Evolutionary conservation across 2,888 invertebrate species (phyloP), one percentile per base, ranked within the genome.

Genomic region (Andrena chrysosceles): DNA sequence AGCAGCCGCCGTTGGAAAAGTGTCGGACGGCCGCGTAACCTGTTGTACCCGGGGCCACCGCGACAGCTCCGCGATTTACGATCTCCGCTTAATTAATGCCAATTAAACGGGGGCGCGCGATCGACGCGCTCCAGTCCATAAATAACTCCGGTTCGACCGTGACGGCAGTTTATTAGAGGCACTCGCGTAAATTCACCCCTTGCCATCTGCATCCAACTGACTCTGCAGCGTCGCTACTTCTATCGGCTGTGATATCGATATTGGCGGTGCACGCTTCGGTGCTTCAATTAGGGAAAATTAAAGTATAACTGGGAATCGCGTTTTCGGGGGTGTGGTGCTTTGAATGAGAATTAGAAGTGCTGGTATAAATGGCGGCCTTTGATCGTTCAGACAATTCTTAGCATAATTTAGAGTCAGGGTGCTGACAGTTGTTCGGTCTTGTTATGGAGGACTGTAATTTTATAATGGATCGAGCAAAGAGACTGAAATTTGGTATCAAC

Each of bases 41-140:
- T 78, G 76, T 68, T 81, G 71, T 76, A 48, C 64, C 60, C n/a
- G 48, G 29, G 48, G 16, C 73, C 56, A 23, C 66, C 52, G 54
- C 26, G 76, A 83, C 79, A 68, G 68, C 10, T 13, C 6, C 26
- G 35, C 73, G 68, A 85, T 85, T 84, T 84, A 85, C 84, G 84
- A 75, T 77, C 81, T 54, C 62, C 16, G 10, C 77, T 81, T 85
- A 85, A 85, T 85, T 78, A 75, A 74, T 73, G 77, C 77, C 77
- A 85, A 85, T 78, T 78, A 78, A 85, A 81, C 66, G 60, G 60
- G 23, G 48, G 56, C 54, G 26, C 49, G 49, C 76, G 66, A 77
- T 80, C 79, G 72, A 73, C 66, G 68, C 60, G 42, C 16, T 1
- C 8, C 59, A 56, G 10, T 59, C 76, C 74, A 54, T 83, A 83